Conservation (phyloP, 2,113 vertebrate species). For the Axis porcinus region DNA sequence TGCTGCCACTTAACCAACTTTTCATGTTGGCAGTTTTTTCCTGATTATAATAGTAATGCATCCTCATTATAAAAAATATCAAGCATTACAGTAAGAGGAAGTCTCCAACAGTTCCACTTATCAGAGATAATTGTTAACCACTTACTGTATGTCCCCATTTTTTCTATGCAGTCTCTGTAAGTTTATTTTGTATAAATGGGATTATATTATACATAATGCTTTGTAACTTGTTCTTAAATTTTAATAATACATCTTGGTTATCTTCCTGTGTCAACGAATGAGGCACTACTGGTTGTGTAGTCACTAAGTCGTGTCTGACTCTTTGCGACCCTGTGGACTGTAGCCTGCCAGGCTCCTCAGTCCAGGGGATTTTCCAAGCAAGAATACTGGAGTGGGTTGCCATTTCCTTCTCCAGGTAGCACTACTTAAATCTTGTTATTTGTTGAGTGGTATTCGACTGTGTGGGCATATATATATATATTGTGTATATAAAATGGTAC, state of each 20-base stretch:
- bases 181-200: neutral
- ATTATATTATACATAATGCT: neutral
- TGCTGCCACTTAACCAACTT: neutral
- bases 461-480: neutral
- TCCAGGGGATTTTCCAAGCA: neutral
- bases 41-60: neutral
- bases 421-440: conserved; percentile 10
- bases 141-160: neutral
- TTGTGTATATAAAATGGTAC: neutral
- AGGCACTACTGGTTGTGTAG: neutral
- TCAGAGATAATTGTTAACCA: neutral
- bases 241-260: conserved; percentile 9
- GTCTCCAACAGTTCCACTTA: neutral
- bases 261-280: neutral
- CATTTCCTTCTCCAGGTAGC: neutral
- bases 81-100: neutral
- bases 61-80: neutral
- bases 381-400: neutral
- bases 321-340: rapidly evolving
- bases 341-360: neutral
- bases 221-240: conserved; percentile 17
- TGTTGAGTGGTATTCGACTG: neutral
- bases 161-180: neutral
- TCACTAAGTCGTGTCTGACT: neutral
- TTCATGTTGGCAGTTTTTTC: neutral